Percentiles rank a stretch among this genome's conserved stretches.
phyloP scores from a whole-genome alignment of 1,140 invertebrate genomes.

The Drosophila biarmipes region DNA sequence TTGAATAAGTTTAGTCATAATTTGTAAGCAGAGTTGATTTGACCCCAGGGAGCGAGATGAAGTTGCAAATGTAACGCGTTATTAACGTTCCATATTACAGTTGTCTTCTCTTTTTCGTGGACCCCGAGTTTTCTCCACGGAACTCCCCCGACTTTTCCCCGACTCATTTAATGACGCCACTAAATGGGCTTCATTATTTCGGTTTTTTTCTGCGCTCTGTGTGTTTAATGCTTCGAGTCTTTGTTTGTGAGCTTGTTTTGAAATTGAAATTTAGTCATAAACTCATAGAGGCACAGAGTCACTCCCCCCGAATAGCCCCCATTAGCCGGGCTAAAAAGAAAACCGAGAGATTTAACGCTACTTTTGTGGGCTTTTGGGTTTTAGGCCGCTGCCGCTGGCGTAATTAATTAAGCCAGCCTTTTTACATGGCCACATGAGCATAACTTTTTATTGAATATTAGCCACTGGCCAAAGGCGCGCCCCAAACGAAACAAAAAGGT shows the following conservation, averaged over 20 bases:
- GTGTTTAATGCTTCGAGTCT: constrained; percentile 40
- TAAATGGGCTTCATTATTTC: constrained; percentile 82
- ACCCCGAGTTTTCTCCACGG: constrained; percentile 16
- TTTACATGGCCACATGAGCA: constrained; percentile 73
- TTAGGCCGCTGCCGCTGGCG: constrained; percentile 31
- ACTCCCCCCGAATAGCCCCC: constrained; percentile 17
- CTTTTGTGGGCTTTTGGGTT: constrained; percentile 25
- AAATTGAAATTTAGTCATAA: constrained; percentile 83
- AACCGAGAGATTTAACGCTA: constrained; percentile 76
- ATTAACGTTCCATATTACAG: constrained; percentile 79
- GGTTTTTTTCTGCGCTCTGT: constrained; percentile 46
- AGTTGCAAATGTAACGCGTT: constrained; percentile 83
- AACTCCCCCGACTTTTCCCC: constrained; percentile 32
- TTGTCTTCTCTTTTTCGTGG: constrained; percentile 44
- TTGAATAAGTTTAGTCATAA: constrained; percentile 82
- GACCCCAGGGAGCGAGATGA: constrained; percentile 56
- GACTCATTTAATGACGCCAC: constrained; percentile 79
- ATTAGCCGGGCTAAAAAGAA: constrained; percentile 37
- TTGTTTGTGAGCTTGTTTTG: constrained; percentile 50
- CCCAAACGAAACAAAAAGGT: constrained; percentile 15
- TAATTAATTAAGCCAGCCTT: constrained; percentile 75
- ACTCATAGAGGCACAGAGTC: constrained; percentile 70
- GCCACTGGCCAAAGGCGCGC: constrained; percentile 50
- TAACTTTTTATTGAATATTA: constrained; percentile 82
- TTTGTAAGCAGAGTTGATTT: constrained; percentile 78